Base-by-base conservation (phyloP, 1,140 invertebrate species). In the Aphidius ervi region DNA sequence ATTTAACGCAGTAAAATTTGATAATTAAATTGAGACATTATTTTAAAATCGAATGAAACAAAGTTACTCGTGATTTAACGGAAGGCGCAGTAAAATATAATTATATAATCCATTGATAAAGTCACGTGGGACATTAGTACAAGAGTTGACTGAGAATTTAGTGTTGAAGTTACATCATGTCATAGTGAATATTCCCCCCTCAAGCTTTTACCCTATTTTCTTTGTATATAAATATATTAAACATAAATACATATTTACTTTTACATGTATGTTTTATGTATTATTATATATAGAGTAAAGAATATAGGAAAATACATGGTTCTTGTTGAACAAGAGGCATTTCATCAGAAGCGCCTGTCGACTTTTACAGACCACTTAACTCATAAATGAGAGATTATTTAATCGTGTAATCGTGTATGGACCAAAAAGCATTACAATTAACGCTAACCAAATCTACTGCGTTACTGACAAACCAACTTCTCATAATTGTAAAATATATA, bases 321-420 rank as follows among this genome's bases (percentile, higher is more conserved):
- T 31, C 68, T 48, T n/a, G 57, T 39, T 39, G 6, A 39, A 67
- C 70, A 70, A 70, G 70, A 72, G 76, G 73, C 71, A 73, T 77
- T 78, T 74, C 74, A 77, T 77, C 72, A 77, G 75, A 78, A 78
- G 73, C 73, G 72, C 70, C 72, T 10, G 68, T 71, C 63, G 67
- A 74, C 70, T 73, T 76, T 72, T 70, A 77, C 74, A 76, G 75
- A 77, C 75, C 74, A 77, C 76, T 78, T 77, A 76, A 74, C 76
- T 77, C 74, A 75, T 77, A 76, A 78, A 78, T 74, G 74, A 75
- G 70, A 73, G 71, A 77, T 78, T 78, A 78, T 78, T 78, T 76
- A 74, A 77, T 76, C 71, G 70, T 73, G 74, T 75, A 74, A 75
- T 75, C 75, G 71, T 73, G 73, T 73, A 76, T 75, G 73, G 73